Percentiles rank a stretch among this genome's conserved stretches.
phyloP scores from a whole-genome alignment of 1,140 invertebrate genomes.

The Heliothis subflexa region DNA sequence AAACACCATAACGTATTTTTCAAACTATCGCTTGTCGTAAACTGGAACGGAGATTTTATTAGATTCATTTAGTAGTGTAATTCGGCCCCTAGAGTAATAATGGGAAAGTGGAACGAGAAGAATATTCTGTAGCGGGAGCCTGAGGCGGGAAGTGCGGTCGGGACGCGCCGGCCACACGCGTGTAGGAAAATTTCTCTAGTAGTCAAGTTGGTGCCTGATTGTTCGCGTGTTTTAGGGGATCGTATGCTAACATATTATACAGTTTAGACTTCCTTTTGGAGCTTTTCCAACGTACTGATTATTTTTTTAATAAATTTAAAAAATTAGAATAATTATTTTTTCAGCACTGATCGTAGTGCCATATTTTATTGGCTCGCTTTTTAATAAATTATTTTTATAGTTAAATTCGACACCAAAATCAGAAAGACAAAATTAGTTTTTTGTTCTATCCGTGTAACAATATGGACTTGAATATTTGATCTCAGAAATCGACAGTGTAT shows the following conservation, averaged over 20 bases:
- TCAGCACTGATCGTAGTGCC: conserved; percentile 83
- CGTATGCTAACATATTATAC: conserved; percentile 58
- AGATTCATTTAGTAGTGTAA: conserved; percentile 53
- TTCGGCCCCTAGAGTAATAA: conserved; percentile 53
- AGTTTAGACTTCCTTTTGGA: conserved; percentile 70
- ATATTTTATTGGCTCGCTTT: conserved; percentile 84
- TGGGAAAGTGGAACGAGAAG: conserved; percentile 49
- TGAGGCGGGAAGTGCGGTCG: conserved; percentile 39
- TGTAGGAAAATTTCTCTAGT: conserved; percentile 79
- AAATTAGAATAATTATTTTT: conserved; percentile 78
- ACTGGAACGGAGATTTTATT: conserved; percentile 55
- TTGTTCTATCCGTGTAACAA: conserved; percentile 65
- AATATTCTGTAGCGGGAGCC: conserved; percentile 46
- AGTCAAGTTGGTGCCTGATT: conserved; percentile 84
- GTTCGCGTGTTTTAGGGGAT: conserved; percentile 63
- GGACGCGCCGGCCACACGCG: conserved; percentile 58
- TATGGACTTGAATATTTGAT: conserved; percentile 79
- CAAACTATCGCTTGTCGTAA: conserved; percentile 55
- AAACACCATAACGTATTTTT: conserved; percentile 56
- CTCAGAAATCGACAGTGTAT: conserved; percentile 71
- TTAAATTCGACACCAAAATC: conserved; percentile 84
- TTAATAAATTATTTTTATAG: conserved; percentile 79
- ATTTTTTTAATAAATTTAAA: conserved; percentile 76
- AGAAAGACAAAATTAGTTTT: conserved; percentile 72
- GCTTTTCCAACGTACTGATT: conserved; percentile 83